Evolutionary conservation across 2,113 vertebrate genomes (phyloP).

Genomic region (Cyrtonyx montezumae): DNA sequence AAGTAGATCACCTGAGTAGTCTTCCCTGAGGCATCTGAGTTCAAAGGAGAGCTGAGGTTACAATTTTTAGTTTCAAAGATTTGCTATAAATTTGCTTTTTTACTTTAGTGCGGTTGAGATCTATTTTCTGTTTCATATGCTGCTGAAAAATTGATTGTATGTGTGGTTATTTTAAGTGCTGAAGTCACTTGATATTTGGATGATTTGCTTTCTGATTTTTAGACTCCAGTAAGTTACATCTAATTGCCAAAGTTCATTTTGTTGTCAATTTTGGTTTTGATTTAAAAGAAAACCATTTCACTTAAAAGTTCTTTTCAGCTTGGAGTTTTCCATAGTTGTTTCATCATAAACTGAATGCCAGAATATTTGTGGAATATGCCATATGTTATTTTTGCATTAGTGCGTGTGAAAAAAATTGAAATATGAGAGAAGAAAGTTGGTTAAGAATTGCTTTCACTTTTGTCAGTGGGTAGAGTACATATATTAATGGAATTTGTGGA

Average conservation of each 20-base stretch:
- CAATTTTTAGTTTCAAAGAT: background rate
- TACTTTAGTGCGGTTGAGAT: background rate
- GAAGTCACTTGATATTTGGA: background rate
- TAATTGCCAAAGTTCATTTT: background rate
- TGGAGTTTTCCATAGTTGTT: background rate
- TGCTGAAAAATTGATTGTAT: background rate
- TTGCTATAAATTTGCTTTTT: background rate
- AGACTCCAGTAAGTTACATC: background rate
- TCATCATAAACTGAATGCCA: constrained; percentile 5
- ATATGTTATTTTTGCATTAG: background rate
- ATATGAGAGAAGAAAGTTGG: background rate
- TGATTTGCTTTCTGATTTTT: background rate
- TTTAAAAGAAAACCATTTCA: background rate
- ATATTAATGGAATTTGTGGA: background rate
- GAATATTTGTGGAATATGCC: background rate
- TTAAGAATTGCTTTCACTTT: background rate
- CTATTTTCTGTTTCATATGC: background rate
- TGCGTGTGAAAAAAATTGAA: background rate
- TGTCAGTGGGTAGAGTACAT: background rate
- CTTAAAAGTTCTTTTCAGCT: background rate
- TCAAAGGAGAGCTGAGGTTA: background rate
- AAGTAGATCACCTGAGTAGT: background rate
- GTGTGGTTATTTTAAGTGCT: background rate
- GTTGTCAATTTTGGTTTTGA: background rate
- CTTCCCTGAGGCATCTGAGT: background rate